Base-by-base conservation (phyloP, 2,888 invertebrate species). In the Didymodactylos carnosus region DNA sequence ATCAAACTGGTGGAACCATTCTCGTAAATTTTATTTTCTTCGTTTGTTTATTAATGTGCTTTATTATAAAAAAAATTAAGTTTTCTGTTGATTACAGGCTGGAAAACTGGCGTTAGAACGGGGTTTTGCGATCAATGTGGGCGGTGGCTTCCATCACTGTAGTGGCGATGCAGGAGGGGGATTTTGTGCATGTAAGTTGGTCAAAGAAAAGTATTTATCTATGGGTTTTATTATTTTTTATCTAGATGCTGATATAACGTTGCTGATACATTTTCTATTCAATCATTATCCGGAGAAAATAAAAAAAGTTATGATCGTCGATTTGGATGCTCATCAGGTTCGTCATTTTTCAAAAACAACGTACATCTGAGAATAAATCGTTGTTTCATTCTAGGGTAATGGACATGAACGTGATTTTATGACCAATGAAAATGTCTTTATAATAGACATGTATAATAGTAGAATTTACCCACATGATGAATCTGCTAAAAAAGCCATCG, bases 71-170 rank as follows among this genome's bases (percentile, higher is more conserved):
- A 46, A 13, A 27, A 29, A 14, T 19, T 39, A 19, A 2, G 25
- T 23, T 39, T 23, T 29, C 13, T 6, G 41, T 35, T 70, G 49
- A 40, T 75, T 77, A 39, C 77, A 84, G 84, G 91, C 91, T 0
- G 91, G 90, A 0, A 89, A 89, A 81, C 81, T 92, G 75, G 92
- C 92, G 0, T 78, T 92, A 51, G 88, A 91, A 77, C 84, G 89
- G 49, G 91, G 91, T 4, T 92, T 91, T 91, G 88, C 91, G 0
- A 90, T 93, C 76, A 93, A 93, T 81, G 86, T 93, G 35, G 93
- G 92, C 0, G 93, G 91, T 16, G 92, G 92, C 0, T 93, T 93
- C 83, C 92, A 93, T 83, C 92, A 93, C 82, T 92, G 92, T 81
- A 89, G 89, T 76, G 86, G 87, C 0, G 85, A 87, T 73, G 84